These are phyloP conservation scores for Musca vetustissima DNA, from an alignment of 1,140 invertebrate species.

Conservation along the genomic window DNA sequence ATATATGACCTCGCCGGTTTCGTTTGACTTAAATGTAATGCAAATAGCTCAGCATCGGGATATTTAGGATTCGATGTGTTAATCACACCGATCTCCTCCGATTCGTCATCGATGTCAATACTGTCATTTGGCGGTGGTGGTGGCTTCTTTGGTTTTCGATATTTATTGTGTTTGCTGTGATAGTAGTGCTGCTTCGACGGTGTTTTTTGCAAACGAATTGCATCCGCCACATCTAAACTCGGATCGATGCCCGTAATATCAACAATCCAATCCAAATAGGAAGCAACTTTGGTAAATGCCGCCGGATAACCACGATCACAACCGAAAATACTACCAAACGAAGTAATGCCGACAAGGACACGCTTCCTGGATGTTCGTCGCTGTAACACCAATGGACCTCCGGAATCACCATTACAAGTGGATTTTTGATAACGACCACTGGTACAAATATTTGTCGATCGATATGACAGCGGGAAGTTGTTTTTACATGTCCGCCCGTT, in stretches of 20 bases:
- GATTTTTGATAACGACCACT: conserved; percentile 53
- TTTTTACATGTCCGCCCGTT: conserved; percentile 60
- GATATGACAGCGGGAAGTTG: conserved; percentile 60
- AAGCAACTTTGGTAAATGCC: conserved; percentile 61
- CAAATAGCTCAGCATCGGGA: conserved; percentile 6
- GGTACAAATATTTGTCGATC: conserved; percentile 57
- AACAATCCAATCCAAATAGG: conserved; percentile 61
- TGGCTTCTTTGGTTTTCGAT: not conserved
- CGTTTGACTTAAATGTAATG: no score
- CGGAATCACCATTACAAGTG: conserved; percentile 57
- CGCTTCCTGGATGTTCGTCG: conserved; percentile 45
- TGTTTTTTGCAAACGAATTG: not conserved
- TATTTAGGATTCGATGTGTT: conserved; percentile 5
- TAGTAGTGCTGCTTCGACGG: no score
- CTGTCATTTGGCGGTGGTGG: not conserved
- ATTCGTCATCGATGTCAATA: not conserved
- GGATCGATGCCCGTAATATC: conserved; percentile 49
- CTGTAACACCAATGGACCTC: conserved; percentile 56
- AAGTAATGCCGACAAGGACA: conserved; percentile 59
- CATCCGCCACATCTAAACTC: not conserved
- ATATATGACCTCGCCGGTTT: no score
- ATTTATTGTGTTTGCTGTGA: not conserved
- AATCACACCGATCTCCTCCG: conserved; percentile 8
- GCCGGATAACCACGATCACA: conserved; percentile 60
- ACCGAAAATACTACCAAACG: conserved; percentile 59